Conservation (phyloP, 2,113 vertebrate genomes). For the Promerops cafer region DNA sequence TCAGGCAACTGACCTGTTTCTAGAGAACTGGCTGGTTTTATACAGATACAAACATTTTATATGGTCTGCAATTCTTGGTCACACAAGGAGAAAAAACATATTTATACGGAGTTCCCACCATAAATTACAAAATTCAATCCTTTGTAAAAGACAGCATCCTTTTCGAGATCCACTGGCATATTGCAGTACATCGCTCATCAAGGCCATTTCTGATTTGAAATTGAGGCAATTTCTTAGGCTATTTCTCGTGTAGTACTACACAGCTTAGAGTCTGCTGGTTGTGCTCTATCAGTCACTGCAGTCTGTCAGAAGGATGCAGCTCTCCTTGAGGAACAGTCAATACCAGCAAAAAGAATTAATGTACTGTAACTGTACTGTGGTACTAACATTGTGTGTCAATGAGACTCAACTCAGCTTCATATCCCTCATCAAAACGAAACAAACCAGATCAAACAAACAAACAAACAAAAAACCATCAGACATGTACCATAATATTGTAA, state of each 20-base stretch:
- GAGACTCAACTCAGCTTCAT: not conserved
- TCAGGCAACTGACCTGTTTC: not conserved
- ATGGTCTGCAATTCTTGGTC: not conserved
- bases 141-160: not conserved
- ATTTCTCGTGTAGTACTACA: not conserved
- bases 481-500: not conserved
- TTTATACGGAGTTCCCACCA: rapidly evolving
- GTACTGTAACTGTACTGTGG: too few relatives aligned
- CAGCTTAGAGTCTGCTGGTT: not conserved
- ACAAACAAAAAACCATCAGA: not conserved
- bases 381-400: not conserved
- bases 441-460: not conserved
- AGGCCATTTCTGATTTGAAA: not conserved
- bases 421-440: not conserved
- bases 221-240: not conserved
- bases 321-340: not conserved
- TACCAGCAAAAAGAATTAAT: not conserved
- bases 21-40: not conserved
- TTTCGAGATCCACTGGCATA: not conserved
- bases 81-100: not conserved
- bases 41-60: not conserved
- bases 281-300: not conserved
- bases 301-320: not conserved
- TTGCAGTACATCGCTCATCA: not conserved
- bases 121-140: not conserved